A percentile compares a stretch with the other conserved stretches of the same genome.
Evolutionary conservation across 2,113 vertebrate species (phyloP).

Genomic region (Abramis brama): DNA sequence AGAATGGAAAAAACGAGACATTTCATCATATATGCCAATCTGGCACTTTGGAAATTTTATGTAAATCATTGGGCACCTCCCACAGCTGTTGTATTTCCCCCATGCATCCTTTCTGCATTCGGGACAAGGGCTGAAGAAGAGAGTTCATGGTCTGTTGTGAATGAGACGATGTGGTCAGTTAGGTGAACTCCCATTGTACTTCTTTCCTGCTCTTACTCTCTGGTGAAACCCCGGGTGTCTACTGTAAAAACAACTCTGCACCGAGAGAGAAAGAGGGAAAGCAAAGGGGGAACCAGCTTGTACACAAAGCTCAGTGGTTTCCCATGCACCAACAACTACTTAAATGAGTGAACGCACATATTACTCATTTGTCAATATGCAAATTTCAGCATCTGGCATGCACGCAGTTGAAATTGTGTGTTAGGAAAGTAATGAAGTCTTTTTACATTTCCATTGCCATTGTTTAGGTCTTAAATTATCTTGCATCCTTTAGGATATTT

Average conservation of each 20-base stretch:
- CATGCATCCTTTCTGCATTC: slow-evolving; percentile 57
- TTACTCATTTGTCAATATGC: slow-evolving; percentile 29
- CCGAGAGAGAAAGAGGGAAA: not conserved
- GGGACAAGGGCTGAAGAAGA: slow-evolving; percentile 47
- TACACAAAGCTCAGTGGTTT: slow-evolving; percentile 53
- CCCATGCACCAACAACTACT: slow-evolving; percentile 34
- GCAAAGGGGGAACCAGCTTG: slow-evolving; percentile 12
- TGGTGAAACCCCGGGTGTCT: slow-evolving; percentile 62
- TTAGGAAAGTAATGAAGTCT: slow-evolving; percentile 18
- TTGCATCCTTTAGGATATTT: not conserved
- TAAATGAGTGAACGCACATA: slow-evolving; percentile 12
- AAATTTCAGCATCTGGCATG: slow-evolving; percentile 7
- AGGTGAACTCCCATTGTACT: slow-evolving; percentile 64
- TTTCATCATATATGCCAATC: slow-evolving; percentile 56
- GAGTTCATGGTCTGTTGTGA: slow-evolving; percentile 28
- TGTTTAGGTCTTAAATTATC: not conserved
- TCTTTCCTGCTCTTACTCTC: slow-evolving; percentile 60
- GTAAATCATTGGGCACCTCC: slow-evolving; percentile 62
- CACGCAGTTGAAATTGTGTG: slow-evolving; percentile 24
- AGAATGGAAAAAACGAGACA: slow-evolving; percentile 53
- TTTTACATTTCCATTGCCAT: not conserved
- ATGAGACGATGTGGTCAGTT: slow-evolving; percentile 54
- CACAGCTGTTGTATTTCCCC: slow-evolving; percentile 57
- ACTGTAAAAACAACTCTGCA: slow-evolving; percentile 59
- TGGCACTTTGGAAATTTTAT: slow-evolving; percentile 67